Evolutionary conservation across 2,797 vertebrate species (phyloP).

Genomic region (Silurus aristotelis): DNA sequence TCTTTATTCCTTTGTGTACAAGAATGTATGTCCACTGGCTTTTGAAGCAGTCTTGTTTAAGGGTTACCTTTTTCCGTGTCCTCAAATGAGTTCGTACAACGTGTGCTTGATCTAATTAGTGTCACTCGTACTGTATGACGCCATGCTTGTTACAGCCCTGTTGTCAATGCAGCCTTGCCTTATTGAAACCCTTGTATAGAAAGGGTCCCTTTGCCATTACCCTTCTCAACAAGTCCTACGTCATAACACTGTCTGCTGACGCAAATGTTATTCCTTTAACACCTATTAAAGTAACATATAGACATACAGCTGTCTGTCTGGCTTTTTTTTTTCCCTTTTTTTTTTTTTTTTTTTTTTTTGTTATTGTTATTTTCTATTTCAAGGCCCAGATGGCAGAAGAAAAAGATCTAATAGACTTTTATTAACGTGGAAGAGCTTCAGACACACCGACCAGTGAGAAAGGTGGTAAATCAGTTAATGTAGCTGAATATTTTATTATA

Average conservation of each 20-base stretch:
- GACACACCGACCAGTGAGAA: no score
- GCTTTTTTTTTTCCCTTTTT: slow-evolving; percentile 13
- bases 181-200: slow-evolving; percentile 77
- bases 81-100: slow-evolving; percentile 69
- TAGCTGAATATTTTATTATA: not conserved
- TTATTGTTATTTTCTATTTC: not conserved
- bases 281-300: slow-evolving; percentile 82
- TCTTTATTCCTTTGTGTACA: slow-evolving; percentile 70
- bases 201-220: slow-evolving; percentile 72
- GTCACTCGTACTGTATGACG: slow-evolving; percentile 70
- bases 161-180: slow-evolving; percentile 82
- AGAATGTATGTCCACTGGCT: slow-evolving; percentile 75
- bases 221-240: slow-evolving; percentile 69
- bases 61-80: slow-evolving; percentile 57
- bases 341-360: no score
- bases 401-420: not conserved
- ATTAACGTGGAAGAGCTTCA: not conserved
- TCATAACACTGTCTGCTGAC: slow-evolving; percentile 85
- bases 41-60: slow-evolving; percentile 63
- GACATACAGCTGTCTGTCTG: slow-evolving; percentile 62
- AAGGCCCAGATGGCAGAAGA: not conserved
- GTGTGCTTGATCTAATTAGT: slow-evolving; percentile 73
- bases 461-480: no score
- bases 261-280: slow-evolving; percentile 79
- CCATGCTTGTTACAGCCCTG: slow-evolving; percentile 73